phyloP scores from a whole-genome alignment of 92 coral and sea anemone genomes.

The Meandrina meandrites region DNA sequence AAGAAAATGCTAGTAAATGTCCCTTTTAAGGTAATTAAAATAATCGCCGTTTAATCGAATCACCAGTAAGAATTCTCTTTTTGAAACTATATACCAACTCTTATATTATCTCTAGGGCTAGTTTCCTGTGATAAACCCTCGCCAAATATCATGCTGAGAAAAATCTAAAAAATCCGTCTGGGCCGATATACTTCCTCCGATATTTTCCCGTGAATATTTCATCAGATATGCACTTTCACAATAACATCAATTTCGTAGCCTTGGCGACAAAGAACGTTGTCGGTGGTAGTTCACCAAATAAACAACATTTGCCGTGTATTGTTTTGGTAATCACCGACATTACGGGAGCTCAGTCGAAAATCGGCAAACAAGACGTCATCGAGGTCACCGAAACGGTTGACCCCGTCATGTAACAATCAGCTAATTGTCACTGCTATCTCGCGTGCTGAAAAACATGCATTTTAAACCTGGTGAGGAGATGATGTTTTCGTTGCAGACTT shows the following conservation, averaged over 20 bases:
- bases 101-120: neutral
- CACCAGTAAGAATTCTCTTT: neutral
- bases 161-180: neutral
- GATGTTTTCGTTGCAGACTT: neutral
- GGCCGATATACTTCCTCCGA: neutral
- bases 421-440: neutral
- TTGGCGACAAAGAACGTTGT: neutral
- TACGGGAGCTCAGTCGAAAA: neutral
- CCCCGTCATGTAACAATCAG: neutral
- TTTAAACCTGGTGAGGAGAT: neutral
- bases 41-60: no score
- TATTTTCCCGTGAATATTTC: neutral
- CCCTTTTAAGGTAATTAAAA: no score
- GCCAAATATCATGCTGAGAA: neutral
- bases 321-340: neutral
- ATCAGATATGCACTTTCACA: no score
- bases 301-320: neutral
- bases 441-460: conserved; percentile 24
- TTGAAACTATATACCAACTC: neutral
- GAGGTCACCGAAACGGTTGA: neutral
- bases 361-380: neutral
- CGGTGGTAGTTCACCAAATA: neutral
- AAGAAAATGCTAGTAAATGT: neutral
- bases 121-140: neutral
- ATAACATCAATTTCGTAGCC: neutral